A percentile compares a stretch with the other conserved stretches of the same genome.
phyloP scores from a whole-genome alignment of 2,888 invertebrate genomes.

The Euspilapteryx auroguttella region DNA sequence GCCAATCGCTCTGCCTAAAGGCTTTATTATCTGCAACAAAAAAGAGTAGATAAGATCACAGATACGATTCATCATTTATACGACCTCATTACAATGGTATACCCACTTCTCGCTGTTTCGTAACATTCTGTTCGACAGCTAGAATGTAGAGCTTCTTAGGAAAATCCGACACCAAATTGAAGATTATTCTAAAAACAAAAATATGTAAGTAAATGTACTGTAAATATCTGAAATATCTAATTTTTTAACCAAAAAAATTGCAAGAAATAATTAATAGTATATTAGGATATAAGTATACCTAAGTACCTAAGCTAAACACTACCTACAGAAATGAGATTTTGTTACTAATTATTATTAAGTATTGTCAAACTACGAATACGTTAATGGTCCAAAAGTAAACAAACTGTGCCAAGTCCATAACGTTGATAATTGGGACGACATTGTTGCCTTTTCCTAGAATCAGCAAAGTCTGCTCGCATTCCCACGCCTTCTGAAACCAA shows the following conservation, averaged over 20 bases:
- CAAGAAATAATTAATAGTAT: no score
- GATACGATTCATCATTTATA: no score
- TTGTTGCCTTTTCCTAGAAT: conserved; percentile 63
- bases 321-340: not conserved
- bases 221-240: no score
- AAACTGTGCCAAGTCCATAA: conserved; percentile 62
- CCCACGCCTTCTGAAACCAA: conserved; percentile 70
- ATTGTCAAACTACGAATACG: not conserved
- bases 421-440: conserved; percentile 64
- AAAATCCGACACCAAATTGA: conserved; percentile 43
- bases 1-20: conserved; percentile 53
- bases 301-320: no score
- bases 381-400: conserved; percentile 13
- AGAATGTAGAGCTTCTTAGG: conserved; percentile 64
- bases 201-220: no score
- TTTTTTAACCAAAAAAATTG: no score
- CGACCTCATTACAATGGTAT: no score
- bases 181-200: conserved; percentile 35
- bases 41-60: no score
- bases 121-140: conserved; percentile 64
- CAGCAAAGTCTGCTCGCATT: conserved; percentile 60
- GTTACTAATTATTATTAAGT: not conserved
- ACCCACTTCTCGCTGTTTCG: conserved; percentile 43
- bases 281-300: no score
- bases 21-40: conserved; percentile 54